Conservation (phyloP, 2,113 vertebrate genomes). For the Gymnocephalus cernua region DNA sequence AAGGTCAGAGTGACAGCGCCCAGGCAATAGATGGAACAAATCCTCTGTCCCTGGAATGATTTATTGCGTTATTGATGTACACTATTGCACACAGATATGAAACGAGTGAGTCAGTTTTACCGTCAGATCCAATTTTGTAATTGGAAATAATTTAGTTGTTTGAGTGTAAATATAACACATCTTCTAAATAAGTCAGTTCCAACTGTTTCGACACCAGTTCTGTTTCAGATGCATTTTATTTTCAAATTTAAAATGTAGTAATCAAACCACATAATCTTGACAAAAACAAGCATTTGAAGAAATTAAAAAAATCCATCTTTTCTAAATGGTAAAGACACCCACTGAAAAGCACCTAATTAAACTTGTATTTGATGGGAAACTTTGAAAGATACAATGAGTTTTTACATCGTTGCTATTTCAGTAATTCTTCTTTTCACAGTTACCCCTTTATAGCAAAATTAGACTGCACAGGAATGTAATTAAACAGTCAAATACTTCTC, state of each 20-base stretch:
- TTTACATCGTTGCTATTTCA: neutral
- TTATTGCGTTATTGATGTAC: neutral
- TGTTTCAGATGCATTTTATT: constrained; percentile 1
- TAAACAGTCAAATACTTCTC: neutral
- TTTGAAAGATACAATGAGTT: neutral
- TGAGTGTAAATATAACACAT: neutral
- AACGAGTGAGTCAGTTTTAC: neutral
- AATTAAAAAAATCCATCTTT: neutral
- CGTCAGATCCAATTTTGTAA: neutral
- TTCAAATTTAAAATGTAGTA: neutral
- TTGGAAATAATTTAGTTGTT: neutral
- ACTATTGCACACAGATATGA: neutral
- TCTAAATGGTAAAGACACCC: neutral
- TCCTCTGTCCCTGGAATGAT: constrained; percentile 12
- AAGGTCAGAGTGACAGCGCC: constrained; percentile 36
- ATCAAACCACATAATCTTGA: constrained; percentile 21
- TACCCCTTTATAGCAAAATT: neutral
- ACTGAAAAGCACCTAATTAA: constrained; percentile 1
- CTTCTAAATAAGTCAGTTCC: neutral
- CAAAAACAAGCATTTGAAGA: neutral
- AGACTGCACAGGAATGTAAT: constrained; percentile 22
- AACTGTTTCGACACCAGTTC: neutral
- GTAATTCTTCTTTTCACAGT: neutral
- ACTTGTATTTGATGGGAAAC: neutral
- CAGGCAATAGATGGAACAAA: constrained; percentile 47